Evolutionary conservation across 2,888 invertebrate species (phyloP), one percentile per base, ranked within the genome.

Genomic region (Calameuta filiformis): DNA sequence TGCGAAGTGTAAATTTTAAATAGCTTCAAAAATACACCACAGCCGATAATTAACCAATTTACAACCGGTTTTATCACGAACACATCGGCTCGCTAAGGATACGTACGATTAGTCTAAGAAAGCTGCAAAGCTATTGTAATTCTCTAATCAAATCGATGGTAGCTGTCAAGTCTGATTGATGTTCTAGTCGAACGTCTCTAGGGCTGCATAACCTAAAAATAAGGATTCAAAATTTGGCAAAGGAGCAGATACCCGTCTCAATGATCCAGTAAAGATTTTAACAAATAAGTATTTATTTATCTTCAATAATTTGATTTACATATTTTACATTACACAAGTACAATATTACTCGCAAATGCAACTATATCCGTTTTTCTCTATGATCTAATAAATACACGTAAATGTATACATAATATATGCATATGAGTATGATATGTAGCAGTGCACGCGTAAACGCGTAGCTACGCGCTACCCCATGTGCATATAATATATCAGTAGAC

Each of bases 231-330:
- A 23, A 56, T 56, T 9, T 6, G 23, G 0, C 33, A 30, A 34
- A 6, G 33, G 23, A 12, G 1, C 11, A 31, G 30, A 71, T 11
- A 11, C 11, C 3, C 23, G 11, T n/a, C n/a, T 4, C 12, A 12
- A 30, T 37, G 31, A 40, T 35, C 30, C 30, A 35, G 34, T 34
- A 73, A 40, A 35, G 73, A 74, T 68, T 35, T 74, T 30, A 77
- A 73, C 74, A 77, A 75, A 77, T 74, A 75, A 56, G 77, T 35
- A 77, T 77, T 68, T 77, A 75, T 77, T 75, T 75, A 75, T 76
- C 74, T 77, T 77, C 68, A 77, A 77, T 77, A 75, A 68, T 75
- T 75, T 77, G 74, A 77, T 77, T 74, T 77, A 77, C 77, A 77
- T 75, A 75, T 77, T 75, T 77, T 75, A 77, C 77, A 77, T 75